Percentiles rank a stretch among this genome's conserved stretches.
These are phyloP conservation scores for Luidia sarsii DNA, from an alignment of 53 echinoderm and acorn worm species.

Conservation along the genomic window DNA sequence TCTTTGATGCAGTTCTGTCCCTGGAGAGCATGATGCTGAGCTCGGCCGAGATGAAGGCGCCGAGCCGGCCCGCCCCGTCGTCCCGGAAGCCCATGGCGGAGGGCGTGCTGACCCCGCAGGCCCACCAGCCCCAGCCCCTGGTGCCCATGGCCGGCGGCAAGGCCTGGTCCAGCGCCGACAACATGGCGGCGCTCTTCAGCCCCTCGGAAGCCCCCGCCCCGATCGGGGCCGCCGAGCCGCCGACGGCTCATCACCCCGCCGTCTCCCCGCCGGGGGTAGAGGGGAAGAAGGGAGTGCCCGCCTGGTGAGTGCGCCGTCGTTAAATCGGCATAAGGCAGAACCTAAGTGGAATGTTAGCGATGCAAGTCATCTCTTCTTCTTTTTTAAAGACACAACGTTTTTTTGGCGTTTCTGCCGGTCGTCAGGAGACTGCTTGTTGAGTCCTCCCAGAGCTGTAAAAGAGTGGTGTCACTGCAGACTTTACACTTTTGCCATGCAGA, in stretches of 20 bases:
- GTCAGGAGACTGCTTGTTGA: no score
- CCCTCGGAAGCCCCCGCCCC: constrained; percentile 13
- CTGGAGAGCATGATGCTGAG: constrained; percentile 89
- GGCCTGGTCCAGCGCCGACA: constrained; percentile 59
- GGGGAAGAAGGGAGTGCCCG: constrained; percentile 45
- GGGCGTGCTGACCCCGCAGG: not conserved
- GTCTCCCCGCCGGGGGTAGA: constrained; percentile 1
- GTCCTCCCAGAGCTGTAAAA: no score
- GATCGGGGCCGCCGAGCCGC: constrained; percentile 11
- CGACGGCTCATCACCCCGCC: constrained; percentile 22
- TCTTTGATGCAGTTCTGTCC: constrained; percentile 39
- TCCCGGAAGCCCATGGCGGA: constrained; percentile 14
- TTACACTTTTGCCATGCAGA: no score
- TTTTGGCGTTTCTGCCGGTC: no score
- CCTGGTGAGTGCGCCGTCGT: constrained; percentile 27
- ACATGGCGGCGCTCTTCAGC: constrained; percentile 70
- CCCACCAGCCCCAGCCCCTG: not conserved
- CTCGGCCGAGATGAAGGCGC: constrained; percentile 66
- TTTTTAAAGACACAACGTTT: no score
- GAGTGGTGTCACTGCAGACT: no score
- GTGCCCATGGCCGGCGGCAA: constrained; percentile 17
- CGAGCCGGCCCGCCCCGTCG: constrained; percentile 13
- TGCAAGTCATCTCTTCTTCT: no score
- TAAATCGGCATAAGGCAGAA: no score
- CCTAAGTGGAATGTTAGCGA: no score